Percentiles rank a stretch among this genome's conserved stretches.
Evolutionary conservation across 2,888 invertebrate genomes (phyloP).

Genomic region (Nemoura dubitans): DNA sequence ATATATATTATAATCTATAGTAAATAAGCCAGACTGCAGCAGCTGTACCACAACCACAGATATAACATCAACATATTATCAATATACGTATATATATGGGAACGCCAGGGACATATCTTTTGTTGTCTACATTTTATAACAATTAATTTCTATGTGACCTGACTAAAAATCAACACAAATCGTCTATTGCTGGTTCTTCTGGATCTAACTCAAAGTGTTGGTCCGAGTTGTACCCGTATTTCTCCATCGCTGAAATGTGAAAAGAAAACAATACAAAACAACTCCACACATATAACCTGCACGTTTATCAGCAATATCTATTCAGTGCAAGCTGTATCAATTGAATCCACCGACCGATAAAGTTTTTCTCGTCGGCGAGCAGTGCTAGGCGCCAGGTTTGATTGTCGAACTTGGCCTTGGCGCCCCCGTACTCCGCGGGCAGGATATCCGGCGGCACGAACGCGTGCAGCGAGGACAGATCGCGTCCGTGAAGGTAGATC

Average conservation of each 20-base stretch:
- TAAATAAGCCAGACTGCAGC: too few species aligned
- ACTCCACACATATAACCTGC: too few species aligned
- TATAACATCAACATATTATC: too few species aligned
- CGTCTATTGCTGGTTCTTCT: constrained; percentile 15
- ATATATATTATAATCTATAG: too few species aligned
- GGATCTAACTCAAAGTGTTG: background rate
- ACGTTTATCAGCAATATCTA: background rate
- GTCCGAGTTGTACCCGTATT: background rate
- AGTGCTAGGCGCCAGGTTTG: constrained; percentile 59
- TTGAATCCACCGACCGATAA: constrained; percentile 54
- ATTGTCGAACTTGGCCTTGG: constrained; percentile 57
- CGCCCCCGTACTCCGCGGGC: constrained; percentile 60
- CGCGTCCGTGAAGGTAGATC: constrained; percentile 62
- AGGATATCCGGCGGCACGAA: constrained; percentile 59
- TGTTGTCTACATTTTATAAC: too few species aligned
- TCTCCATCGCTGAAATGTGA: constrained; percentile 31
- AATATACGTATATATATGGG: too few species aligned
- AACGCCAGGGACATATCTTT: too few species aligned
- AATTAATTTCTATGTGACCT: too few species aligned
- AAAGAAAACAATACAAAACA: background rate
- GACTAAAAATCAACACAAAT: constrained; percentile 18
- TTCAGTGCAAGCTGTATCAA: background rate
- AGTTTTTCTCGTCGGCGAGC: constrained; percentile 60
- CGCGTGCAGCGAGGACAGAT: constrained; percentile 59
- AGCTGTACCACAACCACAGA: too few species aligned